Percentiles rank a stretch among this genome's conserved stretches.
phyloP scores from a whole-genome alignment of 2,888 invertebrate species.

The Gisinianus flammeolus region DNA sequence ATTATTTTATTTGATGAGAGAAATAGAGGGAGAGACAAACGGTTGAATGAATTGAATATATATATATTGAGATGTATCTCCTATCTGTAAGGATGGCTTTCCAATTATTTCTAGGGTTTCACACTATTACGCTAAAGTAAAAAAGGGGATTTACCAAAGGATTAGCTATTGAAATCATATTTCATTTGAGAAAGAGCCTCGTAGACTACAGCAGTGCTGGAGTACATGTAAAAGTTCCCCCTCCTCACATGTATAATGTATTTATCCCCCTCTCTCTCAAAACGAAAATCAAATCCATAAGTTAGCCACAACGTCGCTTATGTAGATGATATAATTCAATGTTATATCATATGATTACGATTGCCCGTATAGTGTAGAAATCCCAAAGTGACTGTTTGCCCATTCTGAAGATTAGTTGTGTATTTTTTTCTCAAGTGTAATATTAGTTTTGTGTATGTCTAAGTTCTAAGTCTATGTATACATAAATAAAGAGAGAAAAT shows the following conservation, averaged over 20 bases:
- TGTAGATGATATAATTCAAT: no score
- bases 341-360: no score
- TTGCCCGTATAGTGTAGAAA: no score
- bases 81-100: no score
- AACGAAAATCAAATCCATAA: background rate
- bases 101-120: background rate
- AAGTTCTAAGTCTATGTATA: no score
- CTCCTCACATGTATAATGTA: no score
- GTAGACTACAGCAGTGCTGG: no score
- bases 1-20: no score
- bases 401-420: background rate
- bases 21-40: background rate
- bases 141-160: constrained; percentile 18
- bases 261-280: no score
- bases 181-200: background rate
- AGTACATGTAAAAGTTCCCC: no score
- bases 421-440: background rate
- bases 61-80: background rate
- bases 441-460: background rate
- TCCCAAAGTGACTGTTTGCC: background rate
- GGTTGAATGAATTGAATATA: background rate
- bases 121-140: background rate
- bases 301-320: background rate
- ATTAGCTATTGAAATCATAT: constrained; percentile 13
- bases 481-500: background rate